These are phyloP conservation scores for Drosophila simulans DNA, from an alignment of 1,140 invertebrate species.

Conservation along the genomic window DNA sequence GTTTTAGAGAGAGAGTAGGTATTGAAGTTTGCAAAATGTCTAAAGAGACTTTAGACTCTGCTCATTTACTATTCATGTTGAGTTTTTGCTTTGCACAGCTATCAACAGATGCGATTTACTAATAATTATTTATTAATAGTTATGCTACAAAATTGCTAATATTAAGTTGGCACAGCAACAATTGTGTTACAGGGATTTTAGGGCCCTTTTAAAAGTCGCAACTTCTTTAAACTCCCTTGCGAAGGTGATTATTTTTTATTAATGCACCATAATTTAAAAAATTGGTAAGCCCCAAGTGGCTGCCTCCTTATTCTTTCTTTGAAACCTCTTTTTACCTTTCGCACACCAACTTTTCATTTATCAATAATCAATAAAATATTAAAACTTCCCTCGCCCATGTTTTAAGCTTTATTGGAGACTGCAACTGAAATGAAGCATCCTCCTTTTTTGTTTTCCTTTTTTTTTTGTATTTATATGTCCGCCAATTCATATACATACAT, in stretches of 20 bases:
- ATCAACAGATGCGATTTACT: too few relatives aligned
- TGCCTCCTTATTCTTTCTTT: neutral
- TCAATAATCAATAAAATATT: constrained; percentile 44
- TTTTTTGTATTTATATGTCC: neutral
- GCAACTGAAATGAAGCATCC: constrained; percentile 35
- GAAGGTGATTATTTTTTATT: constrained; percentile 27
- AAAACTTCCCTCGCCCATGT: constrained; percentile 42
- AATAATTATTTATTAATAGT: too few relatives aligned
- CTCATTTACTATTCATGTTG: too few relatives aligned
- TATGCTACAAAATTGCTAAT: too few relatives aligned
- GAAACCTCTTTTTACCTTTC: constrained; percentile 15
- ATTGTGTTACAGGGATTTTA: neutral
- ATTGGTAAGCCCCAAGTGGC: constrained; percentile 7
- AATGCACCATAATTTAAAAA: constrained; percentile 26
- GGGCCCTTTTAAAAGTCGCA: neutral
- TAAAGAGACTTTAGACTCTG: neutral
- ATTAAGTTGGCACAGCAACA: too few relatives aligned
- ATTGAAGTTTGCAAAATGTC: constrained; percentile 6
- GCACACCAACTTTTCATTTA: constrained; percentile 25
- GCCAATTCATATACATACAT: too few relatives aligned
- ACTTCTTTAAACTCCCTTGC: constrained; percentile 22
- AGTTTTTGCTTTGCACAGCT: too few relatives aligned
- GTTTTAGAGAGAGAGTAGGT: constrained; percentile 15
- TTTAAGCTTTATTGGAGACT: constrained; percentile 47
- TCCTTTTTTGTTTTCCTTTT: constrained; percentile 6